Evolutionary conservation across 2,797 vertebrate species (phyloP).

Genomic region (Eidolon dupreanum): DNA sequence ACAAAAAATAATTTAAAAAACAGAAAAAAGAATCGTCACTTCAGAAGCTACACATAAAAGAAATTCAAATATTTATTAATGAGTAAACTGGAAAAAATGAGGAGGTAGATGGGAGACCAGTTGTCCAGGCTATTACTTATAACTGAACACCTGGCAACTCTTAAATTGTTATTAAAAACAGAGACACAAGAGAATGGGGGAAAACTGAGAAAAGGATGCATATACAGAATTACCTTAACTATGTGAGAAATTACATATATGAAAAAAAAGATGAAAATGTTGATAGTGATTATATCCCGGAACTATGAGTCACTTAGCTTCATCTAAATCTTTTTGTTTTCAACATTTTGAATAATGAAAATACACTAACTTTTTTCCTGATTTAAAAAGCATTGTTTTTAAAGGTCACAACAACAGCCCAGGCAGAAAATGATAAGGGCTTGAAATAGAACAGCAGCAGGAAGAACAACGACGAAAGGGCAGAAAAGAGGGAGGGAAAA

Average conservation of each 20-base stretch:
- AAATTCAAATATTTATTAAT: background rate
- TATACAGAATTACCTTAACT: background rate
- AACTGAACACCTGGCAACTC: background rate
- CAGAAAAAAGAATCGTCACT: background rate
- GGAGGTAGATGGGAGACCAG: background rate
- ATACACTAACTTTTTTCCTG: constrained; percentile 30
- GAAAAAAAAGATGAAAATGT: constrained; percentile 4
- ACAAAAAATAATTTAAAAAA: no score
- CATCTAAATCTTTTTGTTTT: constrained; percentile 20
- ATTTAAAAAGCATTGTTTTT: constrained; percentile 47
- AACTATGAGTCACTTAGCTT: background rate
- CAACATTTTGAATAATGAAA: constrained; percentile 21
- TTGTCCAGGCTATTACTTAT: background rate
- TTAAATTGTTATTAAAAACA: background rate
- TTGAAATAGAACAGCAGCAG: constrained; percentile 2
- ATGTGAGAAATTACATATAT: background rate
- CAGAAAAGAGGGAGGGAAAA: background rate
- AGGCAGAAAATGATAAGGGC: constrained; percentile 45
- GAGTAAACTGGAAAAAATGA: background rate
- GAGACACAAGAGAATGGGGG: background rate
- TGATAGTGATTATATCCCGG: constrained; percentile 9
- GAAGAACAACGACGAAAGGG: background rate
- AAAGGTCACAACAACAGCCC: background rate
- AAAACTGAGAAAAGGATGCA: constrained; percentile 24
- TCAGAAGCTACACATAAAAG: background rate